These are phyloP conservation scores for Taeniopygia guttata DNA, from an alignment of 2,797 vertebrate species.

Conservation along the genomic window DNA sequence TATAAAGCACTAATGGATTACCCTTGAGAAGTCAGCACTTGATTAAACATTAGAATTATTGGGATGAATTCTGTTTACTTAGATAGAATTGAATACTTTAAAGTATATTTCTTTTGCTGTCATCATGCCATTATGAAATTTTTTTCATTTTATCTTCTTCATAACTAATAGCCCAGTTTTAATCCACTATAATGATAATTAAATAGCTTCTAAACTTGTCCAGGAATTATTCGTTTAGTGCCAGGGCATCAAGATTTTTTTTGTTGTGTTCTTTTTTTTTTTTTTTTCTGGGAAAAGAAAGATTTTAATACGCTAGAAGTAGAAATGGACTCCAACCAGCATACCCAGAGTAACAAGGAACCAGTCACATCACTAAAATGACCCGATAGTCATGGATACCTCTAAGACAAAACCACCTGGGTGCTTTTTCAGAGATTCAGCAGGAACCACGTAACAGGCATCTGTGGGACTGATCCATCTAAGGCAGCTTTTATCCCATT, in stretches of 20 bases:
- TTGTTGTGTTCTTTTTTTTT: background rate
- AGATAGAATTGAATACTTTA: background rate
- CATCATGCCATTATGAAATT: background rate
- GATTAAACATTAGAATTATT: background rate
- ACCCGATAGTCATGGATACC: accelerated
- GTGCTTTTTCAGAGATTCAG: background rate
- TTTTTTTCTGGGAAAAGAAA: background rate
- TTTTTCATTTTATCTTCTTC: background rate
- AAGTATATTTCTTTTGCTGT: background rate
- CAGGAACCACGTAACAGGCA: background rate
- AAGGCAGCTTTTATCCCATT: background rate
- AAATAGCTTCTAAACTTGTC: background rate
- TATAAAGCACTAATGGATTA: background rate
- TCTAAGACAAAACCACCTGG: background rate
- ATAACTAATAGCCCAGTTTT: background rate
- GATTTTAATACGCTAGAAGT: background rate
- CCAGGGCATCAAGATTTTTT: background rate
- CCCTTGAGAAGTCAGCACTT: background rate
- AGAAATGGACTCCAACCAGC: background rate
- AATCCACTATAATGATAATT: background rate
- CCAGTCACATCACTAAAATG: background rate
- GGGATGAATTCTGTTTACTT: background rate
- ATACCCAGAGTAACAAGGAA: background rate
- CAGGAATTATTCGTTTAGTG: background rate
- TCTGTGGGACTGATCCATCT: background rate